Evolutionary conservation across 2,113 vertebrate species (phyloP).

Genomic region (Morone saxatilis): DNA sequence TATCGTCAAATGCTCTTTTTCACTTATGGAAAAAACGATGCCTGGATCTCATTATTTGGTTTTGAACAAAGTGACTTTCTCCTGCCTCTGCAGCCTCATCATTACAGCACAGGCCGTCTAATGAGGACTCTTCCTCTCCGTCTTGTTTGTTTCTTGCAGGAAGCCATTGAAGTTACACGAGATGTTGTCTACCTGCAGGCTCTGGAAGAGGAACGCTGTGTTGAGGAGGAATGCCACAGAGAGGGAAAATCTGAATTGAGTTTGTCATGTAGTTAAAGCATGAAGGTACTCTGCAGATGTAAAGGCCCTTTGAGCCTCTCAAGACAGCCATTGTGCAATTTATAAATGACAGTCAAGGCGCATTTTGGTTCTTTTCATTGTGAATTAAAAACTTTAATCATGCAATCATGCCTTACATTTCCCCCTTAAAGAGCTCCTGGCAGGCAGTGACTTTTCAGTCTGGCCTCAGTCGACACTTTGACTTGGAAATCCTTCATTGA

Average conservation of each 20-base stretch:
- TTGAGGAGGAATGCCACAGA: not conserved
- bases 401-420: not conserved
- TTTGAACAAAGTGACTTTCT: not conserved
- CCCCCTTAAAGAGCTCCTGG: not conserved
- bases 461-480: not conserved
- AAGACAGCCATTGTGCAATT: not conserved
- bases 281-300: not conserved
- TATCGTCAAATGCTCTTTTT: not conserved
- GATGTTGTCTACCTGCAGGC: conserved; percentile 8
- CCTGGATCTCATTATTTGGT: conserved; percentile 24
- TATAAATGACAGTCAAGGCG: not conserved
- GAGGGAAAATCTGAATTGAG: not conserved
- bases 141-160: conserved; percentile 17
- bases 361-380: not conserved
- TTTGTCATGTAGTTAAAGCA: not conserved
- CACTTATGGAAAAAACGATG: not conserved
- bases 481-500: not conserved
- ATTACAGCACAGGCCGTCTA: not conserved
- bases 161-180: not conserved
- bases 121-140: conserved; percentile 26
- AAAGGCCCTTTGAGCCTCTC: not conserved
- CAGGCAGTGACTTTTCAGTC: not conserved
- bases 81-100: conserved; percentile 21
- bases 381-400: not conserved
- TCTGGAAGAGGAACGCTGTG: not conserved